Percentiles rank a stretch among this genome's conserved stretches.
Conservation (phyloP, 2,888 invertebrate species). For the Ochropleura leucogaster region DNA sequence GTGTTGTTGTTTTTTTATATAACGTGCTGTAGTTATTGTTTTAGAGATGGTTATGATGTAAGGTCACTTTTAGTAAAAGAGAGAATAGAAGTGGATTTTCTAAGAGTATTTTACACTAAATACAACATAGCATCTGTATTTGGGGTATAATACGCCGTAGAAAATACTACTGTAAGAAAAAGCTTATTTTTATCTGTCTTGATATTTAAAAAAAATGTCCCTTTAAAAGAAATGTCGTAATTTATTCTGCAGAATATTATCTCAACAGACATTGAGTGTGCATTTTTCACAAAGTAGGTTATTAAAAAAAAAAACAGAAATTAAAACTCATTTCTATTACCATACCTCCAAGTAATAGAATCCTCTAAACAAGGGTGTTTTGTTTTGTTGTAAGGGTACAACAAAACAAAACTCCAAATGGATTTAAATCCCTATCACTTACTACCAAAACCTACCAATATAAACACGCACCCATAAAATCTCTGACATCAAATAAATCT, state of each 20-base stretch:
- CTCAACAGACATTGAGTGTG: background rate
- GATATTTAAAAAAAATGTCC: background rate
- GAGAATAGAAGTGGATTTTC: too few species aligned
- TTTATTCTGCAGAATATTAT: background rate
- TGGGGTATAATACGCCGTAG: background rate
- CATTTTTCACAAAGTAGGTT: background rate
- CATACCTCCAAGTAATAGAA: constrained; percentile 13
- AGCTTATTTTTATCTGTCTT: too few species aligned
- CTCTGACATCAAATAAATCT: constrained; percentile 67
- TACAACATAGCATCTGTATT: background rate
- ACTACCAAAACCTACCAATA: constrained; percentile 51
- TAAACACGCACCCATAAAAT: constrained; percentile 60
- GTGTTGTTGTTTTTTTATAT: constrained; percentile 32
- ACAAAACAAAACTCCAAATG: constrained; percentile 16
- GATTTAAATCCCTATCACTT: constrained; percentile 44
- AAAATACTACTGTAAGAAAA: too few species aligned
- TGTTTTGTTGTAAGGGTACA: too few species aligned
- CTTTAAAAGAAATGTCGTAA: background rate
- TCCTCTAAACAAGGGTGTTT: background rate
- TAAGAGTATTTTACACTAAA: too few species aligned
- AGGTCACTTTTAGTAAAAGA: background rate
- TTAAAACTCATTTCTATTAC: background rate
- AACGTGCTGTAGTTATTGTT: constrained; percentile 33
- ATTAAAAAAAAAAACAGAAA: fast-evolving
- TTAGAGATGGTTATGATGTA: constrained; percentile 5